A percentile compares a stretch with the other conserved stretches of the same genome.
Conservation (phyloP, 2,113 vertebrate genomes). For the Edolisoma coerulescens region DNA sequence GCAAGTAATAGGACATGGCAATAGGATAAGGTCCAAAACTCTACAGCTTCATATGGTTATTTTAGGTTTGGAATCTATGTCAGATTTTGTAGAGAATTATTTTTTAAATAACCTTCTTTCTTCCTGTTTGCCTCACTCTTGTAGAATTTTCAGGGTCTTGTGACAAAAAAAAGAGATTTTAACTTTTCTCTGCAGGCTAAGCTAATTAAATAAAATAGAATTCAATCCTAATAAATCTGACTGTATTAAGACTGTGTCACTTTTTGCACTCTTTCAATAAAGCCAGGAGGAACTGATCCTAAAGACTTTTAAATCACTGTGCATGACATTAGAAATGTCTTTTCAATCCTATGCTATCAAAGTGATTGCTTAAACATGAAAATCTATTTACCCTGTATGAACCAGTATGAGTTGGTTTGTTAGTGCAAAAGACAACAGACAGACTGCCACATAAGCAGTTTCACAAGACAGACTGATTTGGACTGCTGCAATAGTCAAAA, state of each 20-base stretch:
- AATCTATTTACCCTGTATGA: not conserved
- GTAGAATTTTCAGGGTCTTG: not conserved
- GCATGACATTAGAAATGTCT: slow-evolving; percentile 42
- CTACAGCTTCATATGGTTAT: not conserved
- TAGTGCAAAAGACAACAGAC: slow-evolving; percentile 21
- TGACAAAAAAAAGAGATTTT: slow-evolving; percentile 39
- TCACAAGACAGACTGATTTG: slow-evolving; percentile 1
- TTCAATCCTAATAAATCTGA: slow-evolving; percentile 59
- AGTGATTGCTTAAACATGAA: slow-evolving; percentile 35
- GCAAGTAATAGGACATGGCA: rapidly evolving
- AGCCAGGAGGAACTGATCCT: slow-evolving; percentile 42
- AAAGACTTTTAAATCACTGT: slow-evolving; percentile 37
- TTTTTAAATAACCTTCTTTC: slow-evolving; percentile 4
- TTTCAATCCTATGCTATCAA: not conserved
- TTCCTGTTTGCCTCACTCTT: not conserved
- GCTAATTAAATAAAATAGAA: slow-evolving; percentile 63
- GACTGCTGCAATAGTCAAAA: not conserved
- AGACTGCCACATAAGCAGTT: not conserved
- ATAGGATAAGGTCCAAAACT: not conserved
- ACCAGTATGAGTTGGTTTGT: not conserved
- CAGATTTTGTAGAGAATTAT: not conserved
- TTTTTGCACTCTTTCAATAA: slow-evolving; percentile 57
- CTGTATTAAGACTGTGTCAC: slow-evolving; percentile 38
- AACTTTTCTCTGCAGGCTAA: slow-evolving; percentile 26
- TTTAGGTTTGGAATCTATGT: not conserved